Conservation (phyloP, 1,140 invertebrate species). For the Lepidurus arcticus region DNA sequence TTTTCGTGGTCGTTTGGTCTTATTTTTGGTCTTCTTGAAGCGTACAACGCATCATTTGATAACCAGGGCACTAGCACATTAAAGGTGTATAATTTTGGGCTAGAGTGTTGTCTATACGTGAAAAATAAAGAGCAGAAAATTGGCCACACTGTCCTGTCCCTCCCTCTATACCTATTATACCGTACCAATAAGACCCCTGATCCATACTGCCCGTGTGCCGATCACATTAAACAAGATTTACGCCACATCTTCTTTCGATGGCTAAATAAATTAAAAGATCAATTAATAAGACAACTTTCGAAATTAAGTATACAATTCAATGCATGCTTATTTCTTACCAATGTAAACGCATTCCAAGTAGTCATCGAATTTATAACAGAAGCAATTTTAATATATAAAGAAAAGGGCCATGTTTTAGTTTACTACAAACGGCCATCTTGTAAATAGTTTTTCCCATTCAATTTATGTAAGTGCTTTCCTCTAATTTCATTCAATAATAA, state of each 20-base stretch:
- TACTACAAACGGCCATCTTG: neutral
- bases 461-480: neutral
- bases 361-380: neutral
- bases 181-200: no score
- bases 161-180: no score
- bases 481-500: neutral
- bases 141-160: no score
- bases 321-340: neutral
- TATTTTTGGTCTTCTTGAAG: neutral
- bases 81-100: no score
- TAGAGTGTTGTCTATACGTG: neutral
- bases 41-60: neutral
- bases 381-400: neutral
- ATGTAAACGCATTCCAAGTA: neutral
- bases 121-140: neutral
- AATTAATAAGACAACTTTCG: neutral
- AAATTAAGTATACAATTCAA: neutral
- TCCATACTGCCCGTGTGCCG: no score
- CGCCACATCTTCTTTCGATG: no score
- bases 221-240: no score
- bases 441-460: neutral
- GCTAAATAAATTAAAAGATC: no score
- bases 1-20: neutral
- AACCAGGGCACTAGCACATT: neutral
- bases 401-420: neutral